Percentiles rank a stretch among this genome's conserved stretches.
Evolutionary conservation across 2,113 vertebrate genomes (phyloP).

Genomic region (Andinoacara biseriatus): DNA sequence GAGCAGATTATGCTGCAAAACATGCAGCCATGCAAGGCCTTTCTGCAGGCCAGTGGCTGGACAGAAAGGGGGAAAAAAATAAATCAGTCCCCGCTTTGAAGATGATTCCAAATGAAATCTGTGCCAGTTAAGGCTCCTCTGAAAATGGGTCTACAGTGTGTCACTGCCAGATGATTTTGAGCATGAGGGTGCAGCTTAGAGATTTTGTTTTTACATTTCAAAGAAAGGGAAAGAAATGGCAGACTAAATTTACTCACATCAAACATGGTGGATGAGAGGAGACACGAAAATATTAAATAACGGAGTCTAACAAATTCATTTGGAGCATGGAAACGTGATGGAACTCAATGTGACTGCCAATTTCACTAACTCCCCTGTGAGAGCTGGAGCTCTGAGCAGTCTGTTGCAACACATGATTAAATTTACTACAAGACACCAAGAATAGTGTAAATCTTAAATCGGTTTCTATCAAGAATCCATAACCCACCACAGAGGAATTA

Average conservation of each 20-base stretch:
- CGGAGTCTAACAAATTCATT: conserved; percentile 7
- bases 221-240: conserved; percentile 13
- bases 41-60: conserved; percentile 41
- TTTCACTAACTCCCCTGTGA: conserved; percentile 17
- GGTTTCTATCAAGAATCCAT: not conserved
- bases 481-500: not conserved
- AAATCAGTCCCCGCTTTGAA: conserved; percentile 62
- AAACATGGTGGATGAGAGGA: conserved; percentile 11
- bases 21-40: conserved; percentile 29
- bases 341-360: conserved; percentile 24
- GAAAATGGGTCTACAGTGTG: conserved; percentile 43
- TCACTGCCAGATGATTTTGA: conserved; percentile 58
- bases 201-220: conserved; percentile 48
- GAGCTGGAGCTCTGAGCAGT: conserved; percentile 2
- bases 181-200: conserved; percentile 37
- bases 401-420: conserved; percentile 9
- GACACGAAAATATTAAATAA: conserved; percentile 11
- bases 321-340: conserved; percentile 25
- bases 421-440: not conserved
- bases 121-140: conserved; percentile 65
- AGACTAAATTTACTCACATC: conserved; percentile 8
- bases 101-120: conserved; percentile 64
- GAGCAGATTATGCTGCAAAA: conserved; percentile 57
- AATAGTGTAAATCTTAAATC: not conserved
- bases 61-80: not conserved